These are phyloP conservation scores for Trachymyrmex septentrionalis DNA, from an alignment of 1,140 invertebrate species.

Conservation along the genomic window DNA sequence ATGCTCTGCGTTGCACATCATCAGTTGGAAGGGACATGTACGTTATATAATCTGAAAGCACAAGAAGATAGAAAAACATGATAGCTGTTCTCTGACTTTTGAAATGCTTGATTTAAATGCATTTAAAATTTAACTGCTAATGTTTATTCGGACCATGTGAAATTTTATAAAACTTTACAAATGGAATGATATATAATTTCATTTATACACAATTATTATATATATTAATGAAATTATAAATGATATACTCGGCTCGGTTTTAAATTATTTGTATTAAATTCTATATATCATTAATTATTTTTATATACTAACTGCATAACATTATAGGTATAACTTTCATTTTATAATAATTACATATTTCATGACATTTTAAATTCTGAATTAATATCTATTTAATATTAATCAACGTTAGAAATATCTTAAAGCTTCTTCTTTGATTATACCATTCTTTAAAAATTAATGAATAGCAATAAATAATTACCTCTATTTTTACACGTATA, in stretches of 20 bases:
- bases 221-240: not conserved
- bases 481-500: constrained; percentile 19
- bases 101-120: constrained; percentile 17
- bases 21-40: constrained; percentile 14
- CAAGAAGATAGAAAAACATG: not conserved
- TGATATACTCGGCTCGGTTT: not conserved
- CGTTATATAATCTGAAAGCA: constrained; percentile 51
- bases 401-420: not conserved
- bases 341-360: not conserved
- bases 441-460: not conserved
- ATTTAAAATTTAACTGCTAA: not conserved
- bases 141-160: not conserved
- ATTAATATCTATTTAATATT: constrained; percentile 18
- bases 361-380: not conserved
- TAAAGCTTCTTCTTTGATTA: not conserved
- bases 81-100: not conserved
- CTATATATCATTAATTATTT: not conserved
- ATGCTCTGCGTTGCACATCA: not conserved
- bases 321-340: not conserved
- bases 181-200: not conserved
- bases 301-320: not conserved
- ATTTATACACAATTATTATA: not conserved
- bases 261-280: constrained; percentile 8
- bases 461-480: not conserved
- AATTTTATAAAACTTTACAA: not conserved